These are phyloP conservation scores for Lepidotrigona ventralis DNA, from an alignment of 1,140 invertebrate species.

Conservation along the genomic window DNA sequence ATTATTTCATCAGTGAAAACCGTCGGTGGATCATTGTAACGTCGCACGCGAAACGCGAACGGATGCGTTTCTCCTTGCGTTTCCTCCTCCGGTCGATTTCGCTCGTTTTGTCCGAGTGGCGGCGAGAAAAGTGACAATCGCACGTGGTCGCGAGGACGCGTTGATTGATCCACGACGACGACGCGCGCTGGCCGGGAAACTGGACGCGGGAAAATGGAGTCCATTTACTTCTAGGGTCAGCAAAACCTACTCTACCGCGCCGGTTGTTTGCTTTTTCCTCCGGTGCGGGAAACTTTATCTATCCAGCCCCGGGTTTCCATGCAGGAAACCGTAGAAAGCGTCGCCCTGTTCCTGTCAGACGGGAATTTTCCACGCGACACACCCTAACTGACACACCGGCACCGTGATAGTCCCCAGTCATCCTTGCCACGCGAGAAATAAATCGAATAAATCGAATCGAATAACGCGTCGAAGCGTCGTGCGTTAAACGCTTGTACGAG, in stretches of 20 bases:
- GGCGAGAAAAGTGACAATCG: slow-evolving; percentile 12
- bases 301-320: not conserved
- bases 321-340: not conserved
- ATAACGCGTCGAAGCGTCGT: not conserved
- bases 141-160: slow-evolving; percentile 20
- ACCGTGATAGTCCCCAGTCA: not conserved
- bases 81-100: not conserved
- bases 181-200: not conserved
- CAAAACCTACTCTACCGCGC: slow-evolving; percentile 12
- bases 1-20: not conserved
- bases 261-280: slow-evolving; percentile 17
- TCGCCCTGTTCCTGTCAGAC: not conserved
- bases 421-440: not conserved
- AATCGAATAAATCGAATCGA: not conserved
- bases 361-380: slow-evolving; percentile 4
- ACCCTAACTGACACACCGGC: not conserved
- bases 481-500: not conserved
- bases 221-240: slow-evolving; percentile 32
- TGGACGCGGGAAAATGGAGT: slow-evolving; percentile 11
- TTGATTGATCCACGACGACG: slow-evolving; percentile 29
- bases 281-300: not conserved
- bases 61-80: not conserved
- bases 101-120: not conserved
- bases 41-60: not conserved
- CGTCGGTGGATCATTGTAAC: too few relatives aligned